Conservation (phyloP, 2,888 invertebrate genomes). For the Lycia hirtaria region DNA sequence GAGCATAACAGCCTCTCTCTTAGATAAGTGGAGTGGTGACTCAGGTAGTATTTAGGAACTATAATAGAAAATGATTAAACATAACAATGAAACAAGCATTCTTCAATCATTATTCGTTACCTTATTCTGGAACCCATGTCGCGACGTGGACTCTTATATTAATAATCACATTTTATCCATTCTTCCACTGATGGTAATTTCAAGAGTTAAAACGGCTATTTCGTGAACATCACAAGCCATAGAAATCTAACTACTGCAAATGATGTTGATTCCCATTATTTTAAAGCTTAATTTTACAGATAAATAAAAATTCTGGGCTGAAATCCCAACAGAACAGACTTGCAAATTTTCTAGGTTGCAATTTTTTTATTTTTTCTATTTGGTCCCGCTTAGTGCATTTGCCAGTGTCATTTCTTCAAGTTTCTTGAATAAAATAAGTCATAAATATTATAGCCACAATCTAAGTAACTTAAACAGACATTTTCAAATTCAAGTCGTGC, state of each 20-base stretch:
- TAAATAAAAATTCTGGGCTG: background rate
- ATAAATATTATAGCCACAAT: too few relatives aligned
- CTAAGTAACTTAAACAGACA: too few relatives aligned
- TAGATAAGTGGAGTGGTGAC: slow-evolving; percentile 1
- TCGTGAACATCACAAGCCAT: slow-evolving; percentile 72
- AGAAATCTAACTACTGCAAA: slow-evolving; percentile 57
- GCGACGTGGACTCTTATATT: slow-evolving; percentile 68
- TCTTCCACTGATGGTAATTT: slow-evolving; percentile 45
- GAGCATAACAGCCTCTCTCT: slow-evolving; percentile 5
- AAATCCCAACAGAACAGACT: background rate
- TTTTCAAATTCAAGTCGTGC: too few relatives aligned
- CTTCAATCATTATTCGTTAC: slow-evolving; percentile 49
- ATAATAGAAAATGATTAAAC: slow-evolving; percentile 14
- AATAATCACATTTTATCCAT: slow-evolving; percentile 66
- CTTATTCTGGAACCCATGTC: slow-evolving; percentile 82
- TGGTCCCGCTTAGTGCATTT: background rate
- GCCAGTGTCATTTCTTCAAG: too few relatives aligned
- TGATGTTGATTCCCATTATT: slow-evolving; percentile 57
- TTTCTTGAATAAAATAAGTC: too few relatives aligned
- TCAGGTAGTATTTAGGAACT: slow-evolving; percentile 11
- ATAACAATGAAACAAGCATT: slow-evolving; percentile 9
- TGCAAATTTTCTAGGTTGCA: background rate
- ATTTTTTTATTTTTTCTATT: background rate
- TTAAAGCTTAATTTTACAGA: slow-evolving; percentile 35
- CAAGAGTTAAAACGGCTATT: slow-evolving; percentile 53